Evolutionary conservation across 2,888 invertebrate species (phyloP).

Genomic region (Megalurothrips usitatus): DNA sequence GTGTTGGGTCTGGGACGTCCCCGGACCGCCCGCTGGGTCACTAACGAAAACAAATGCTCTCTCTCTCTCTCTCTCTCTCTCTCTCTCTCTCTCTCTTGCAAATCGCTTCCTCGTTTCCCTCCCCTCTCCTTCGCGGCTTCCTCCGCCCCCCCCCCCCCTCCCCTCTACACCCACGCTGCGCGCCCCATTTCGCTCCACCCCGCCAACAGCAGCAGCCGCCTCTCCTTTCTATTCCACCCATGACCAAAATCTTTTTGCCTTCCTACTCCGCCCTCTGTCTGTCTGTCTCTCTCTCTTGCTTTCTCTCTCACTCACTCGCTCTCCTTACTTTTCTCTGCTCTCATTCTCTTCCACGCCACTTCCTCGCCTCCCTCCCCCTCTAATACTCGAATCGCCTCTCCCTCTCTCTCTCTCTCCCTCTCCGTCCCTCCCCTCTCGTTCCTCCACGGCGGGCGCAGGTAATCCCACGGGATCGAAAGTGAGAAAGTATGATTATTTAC

Average conservation of each 20-base stretch:
- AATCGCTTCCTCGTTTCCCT: not conserved
- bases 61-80: too few species aligned
- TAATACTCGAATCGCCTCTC: not conserved
- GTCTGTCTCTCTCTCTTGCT: not conserved
- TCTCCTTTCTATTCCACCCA: not conserved
- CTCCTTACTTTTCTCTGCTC: not conserved
- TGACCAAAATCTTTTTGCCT: not conserved
- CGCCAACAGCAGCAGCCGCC: not conserved
- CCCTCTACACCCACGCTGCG: not conserved
- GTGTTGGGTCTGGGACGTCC: not conserved
- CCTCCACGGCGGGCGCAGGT: not conserved
- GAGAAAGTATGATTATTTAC: conserved; percentile 11
- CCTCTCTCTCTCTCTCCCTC: not conserved
- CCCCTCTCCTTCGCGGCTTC: not conserved
- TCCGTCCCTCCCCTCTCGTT: not conserved
- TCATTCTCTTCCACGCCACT: too few species aligned
- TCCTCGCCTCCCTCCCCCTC: not conserved
- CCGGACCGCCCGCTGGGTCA: not conserved
- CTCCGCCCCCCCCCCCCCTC: not conserved
- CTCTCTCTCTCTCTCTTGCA: too few species aligned
- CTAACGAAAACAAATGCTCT: conserved; percentile 26
- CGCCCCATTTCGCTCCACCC: not conserved
- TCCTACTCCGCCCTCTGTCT: not conserved
- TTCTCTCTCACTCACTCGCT: not conserved
- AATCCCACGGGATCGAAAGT: not conserved